These are phyloP conservation scores for Marisa cornuarietis DNA, from an alignment of 1,140 invertebrate genomes.

Conservation along the genomic window DNA sequence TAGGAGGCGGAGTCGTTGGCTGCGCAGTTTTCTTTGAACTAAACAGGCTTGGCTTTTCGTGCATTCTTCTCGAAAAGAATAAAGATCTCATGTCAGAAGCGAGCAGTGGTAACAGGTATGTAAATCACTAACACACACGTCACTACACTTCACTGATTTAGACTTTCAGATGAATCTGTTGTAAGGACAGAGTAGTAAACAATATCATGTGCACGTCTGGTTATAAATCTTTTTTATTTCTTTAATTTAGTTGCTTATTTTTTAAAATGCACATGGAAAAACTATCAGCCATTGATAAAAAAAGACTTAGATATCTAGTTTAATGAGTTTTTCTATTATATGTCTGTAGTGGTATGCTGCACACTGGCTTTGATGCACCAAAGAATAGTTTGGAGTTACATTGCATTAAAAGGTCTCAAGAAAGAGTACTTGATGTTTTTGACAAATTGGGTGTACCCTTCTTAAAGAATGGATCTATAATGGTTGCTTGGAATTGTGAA, in stretches of 20 bases:
- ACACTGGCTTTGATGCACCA: conserved; percentile 53
- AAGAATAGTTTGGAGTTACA: conserved; percentile 42
- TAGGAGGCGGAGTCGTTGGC: conserved; percentile 54
- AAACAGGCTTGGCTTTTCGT: conserved; percentile 41
- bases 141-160: too few relatives aligned
- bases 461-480: conserved; percentile 41
- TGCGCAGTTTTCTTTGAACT: conserved; percentile 50
- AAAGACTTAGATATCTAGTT: too few relatives aligned
- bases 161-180: too few relatives aligned
- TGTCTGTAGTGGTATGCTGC: conserved; percentile 52
- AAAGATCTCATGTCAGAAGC: conserved; percentile 41
- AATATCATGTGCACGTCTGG: too few relatives aligned
- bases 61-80: conserved; percentile 52
- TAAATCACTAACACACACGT: too few relatives aligned
- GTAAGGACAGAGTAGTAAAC: too few relatives aligned
- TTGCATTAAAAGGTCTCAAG: conserved; percentile 45
- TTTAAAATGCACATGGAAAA: too few relatives aligned
- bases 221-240: too few relatives aligned
- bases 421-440: conserved; percentile 37
- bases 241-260: too few relatives aligned
- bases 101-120: conserved; percentile 56
- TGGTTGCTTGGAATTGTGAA: conserved; percentile 53
- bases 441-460: conserved; percentile 43
- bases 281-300: too few relatives aligned
- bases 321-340: not conserved